phyloP scores from a whole-genome alignment of 2,797 vertebrate species.

The Florisuga fusca region DNA sequence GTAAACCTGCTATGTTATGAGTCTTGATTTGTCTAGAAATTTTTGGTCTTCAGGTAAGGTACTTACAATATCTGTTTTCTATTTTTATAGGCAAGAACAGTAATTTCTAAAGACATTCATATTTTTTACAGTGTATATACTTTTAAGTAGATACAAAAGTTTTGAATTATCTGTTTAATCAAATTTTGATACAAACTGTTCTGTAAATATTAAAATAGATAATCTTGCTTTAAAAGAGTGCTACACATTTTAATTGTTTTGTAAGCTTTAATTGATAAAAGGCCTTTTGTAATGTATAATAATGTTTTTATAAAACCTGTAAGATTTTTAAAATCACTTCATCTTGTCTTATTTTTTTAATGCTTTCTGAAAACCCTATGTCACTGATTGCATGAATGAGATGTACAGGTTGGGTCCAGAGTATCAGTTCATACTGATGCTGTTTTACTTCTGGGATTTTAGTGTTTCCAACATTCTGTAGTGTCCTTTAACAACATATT shows the following conservation, averaged over 20 bases:
- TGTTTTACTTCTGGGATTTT: not conserved
- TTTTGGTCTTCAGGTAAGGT: not conserved
- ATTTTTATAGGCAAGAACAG: constrained; percentile 25
- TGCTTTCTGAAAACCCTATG: not conserved
- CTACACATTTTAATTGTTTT: constrained; percentile 57
- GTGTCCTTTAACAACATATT: not conserved
- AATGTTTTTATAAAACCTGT: constrained; percentile 73
- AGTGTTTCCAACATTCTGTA: not conserved
- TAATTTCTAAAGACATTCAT: not conserved
- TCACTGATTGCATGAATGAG: not conserved
- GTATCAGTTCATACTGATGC: rapidly evolving
- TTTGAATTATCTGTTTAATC: not conserved
- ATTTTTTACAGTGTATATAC: not conserved
- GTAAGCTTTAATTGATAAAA: constrained; percentile 37
- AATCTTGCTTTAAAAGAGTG: not conserved
- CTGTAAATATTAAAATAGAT: not conserved
- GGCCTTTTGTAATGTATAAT: constrained; percentile 49
- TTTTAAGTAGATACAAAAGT: not conserved
- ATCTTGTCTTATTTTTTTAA: not conserved
- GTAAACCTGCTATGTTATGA: not conserved
- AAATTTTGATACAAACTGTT: constrained; percentile 5
- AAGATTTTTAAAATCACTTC: constrained; percentile 20
- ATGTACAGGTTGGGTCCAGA: not conserved
- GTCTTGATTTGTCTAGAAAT: not conserved
- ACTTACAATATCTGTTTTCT: not conserved